Evolutionary conservation across 2,888 invertebrate species (phyloP), one percentile per base, ranked within the genome.

Genomic region (Epicampocera succincta): DNA sequence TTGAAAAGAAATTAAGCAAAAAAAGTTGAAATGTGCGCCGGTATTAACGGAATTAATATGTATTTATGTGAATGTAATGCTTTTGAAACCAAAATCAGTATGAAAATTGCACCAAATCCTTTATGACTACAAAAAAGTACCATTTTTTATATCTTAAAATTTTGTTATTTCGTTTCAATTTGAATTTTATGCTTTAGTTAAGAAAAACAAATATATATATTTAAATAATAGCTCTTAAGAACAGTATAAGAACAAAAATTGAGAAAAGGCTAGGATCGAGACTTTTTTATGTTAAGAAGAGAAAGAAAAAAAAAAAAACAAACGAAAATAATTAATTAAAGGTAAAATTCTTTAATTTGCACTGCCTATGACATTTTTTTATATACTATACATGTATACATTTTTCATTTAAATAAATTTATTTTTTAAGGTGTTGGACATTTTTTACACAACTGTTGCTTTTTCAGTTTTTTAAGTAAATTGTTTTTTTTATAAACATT

Each of bases 21-120:
- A n/a, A n/a, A n/a, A n/a, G n/a, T n/a, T n/a, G n/a, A n/a, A n/a
- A n/a, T n/a, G n/a, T n/a, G n/a, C n/a, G n/a, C n/a, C n/a, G n/a
- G n/a, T n/a, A n/a, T n/a, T n/a, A 74, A 84, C n/a, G 8, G 78
- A 63, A 40, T 60, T 13, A 33, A 42, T 58, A 63, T 74, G 54
- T 80, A 72, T 79, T 65, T 68, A 73, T 72, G 74, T 77, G 71
- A 71, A 83, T 80, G 73, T 80, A 77, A 87, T 87, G 86, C 86
- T 87, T 86, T 52, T 42, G 46, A 69, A 78, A 83, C 15, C 60
- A 69, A 69, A 73, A 71, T 63, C 40, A 58, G 69, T 84, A 75
- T 85, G 85, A 52, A 85, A 88, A 86, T 86, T 89, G 89, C 89
- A 89, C 89, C 85, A 87, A 85, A 61, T 54, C 87, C 86, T 84